Base-by-base conservation (phyloP, 2,888 invertebrate genomes). In the Nomada flava region DNA sequence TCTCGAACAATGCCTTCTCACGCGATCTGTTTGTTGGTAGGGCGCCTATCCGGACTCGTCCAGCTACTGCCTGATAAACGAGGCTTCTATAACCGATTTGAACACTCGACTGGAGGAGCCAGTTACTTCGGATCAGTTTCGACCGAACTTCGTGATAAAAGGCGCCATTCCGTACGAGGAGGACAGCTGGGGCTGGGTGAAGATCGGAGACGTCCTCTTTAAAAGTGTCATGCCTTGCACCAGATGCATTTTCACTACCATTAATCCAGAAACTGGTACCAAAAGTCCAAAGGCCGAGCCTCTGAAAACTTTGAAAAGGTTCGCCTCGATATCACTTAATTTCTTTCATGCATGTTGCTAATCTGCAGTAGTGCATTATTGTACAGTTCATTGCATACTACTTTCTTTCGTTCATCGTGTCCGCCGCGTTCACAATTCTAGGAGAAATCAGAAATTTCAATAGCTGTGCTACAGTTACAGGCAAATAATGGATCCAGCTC, bases 231-330 rank as follows among this genome's bases (percentile, higher is more conserved):
- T 96, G 90, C 96, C 96, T 0, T 96, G 96, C 89, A 95, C 95
- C 0, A 95, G 96, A 95, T 97, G 97, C 90, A 93, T 96, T n/a
- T 91, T 97, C 80, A 96, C 96, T 1, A 97, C 96, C 0, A 95
- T 97, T 1, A 95, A 97, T 91, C 96, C 96, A 0, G 95, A 95
- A 83, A 96, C 96, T 0, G 97, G 96, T 2, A 94, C 94, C 18
- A 96, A 95, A 68, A 93, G 95, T 90, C 88, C 94, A 0, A 95
- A 95, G 36, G 92, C 94, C 3, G 96, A 97, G 89, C 97, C 97
- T 0, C 91, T 97, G 60, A 95, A 94, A 86, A 96, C 96, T 23
- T 93, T 97, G 23, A 96, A 95, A 93, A 95, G 93, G 96, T 97
- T 94, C 91, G 36, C 13, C 2, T 2, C 63, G 20, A 23, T 50